Evolutionary conservation across 2,797 vertebrate genomes (phyloP).

Genomic region (Oryzias sinensis): DNA sequence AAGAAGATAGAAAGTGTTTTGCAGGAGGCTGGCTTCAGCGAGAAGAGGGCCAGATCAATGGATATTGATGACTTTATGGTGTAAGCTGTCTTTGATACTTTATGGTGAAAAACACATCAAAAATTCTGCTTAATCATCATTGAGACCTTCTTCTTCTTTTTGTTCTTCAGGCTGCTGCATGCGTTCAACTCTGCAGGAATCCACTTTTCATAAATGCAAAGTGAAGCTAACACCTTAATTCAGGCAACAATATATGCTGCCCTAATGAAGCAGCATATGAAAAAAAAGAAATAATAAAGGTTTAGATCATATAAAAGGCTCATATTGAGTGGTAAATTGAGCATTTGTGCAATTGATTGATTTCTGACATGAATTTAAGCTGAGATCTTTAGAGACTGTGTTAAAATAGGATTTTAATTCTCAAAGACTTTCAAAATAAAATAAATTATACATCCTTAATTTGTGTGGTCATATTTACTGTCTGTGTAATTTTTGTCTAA

Average conservation of each 20-base stretch:
- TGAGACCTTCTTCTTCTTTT: conserved; percentile 21
- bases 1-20: conserved; percentile 89
- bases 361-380: neutral
- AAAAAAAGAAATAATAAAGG: conserved; percentile 4
- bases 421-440: neutral
- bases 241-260: neutral
- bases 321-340: conserved; percentile 55
- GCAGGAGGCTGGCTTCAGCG: conserved; percentile 82
- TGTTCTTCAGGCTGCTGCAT: conserved; percentile 84
- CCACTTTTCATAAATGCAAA: conserved; percentile 86
- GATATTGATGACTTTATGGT: conserved; percentile 98
- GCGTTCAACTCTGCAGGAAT: conserved; percentile 95
- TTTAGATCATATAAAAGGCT: conserved; percentile 30
- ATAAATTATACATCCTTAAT: neutral
- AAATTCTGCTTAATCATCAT: neutral
- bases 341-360: neutral
- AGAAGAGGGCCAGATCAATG: conserved; percentile 93
- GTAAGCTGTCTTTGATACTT: conserved; percentile 66
- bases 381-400: too few relatives aligned
- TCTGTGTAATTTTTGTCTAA: too few relatives aligned
- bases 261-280: neutral
- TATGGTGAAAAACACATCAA: neutral
- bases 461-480: too few relatives aligned
- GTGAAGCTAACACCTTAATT: neutral
- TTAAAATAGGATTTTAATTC: neutral